phyloP scores from a whole-genome alignment of 2,888 invertebrate species.

The Xestobium rufovillosum region DNA sequence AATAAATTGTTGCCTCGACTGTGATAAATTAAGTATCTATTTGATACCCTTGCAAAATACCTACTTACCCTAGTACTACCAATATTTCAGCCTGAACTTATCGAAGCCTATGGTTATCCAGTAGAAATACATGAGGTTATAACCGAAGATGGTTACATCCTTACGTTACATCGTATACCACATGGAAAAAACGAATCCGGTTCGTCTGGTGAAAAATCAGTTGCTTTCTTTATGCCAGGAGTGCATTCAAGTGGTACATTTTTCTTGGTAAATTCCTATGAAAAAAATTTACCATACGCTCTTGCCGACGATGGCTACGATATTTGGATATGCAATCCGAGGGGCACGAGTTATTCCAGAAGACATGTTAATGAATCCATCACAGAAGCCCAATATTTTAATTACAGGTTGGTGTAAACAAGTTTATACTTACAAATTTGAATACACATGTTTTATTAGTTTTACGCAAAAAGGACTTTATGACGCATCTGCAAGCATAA shows the following conservation, averaged over 20 bases:
- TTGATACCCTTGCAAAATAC: too few species aligned
- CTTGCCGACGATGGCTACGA: conserved; percentile 63
- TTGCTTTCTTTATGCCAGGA: conserved; percentile 63
- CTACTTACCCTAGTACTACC: too few species aligned
- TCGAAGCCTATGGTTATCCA: conserved; percentile 55
- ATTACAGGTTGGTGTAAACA: too few species aligned
- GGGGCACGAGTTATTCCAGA: conserved; percentile 64
- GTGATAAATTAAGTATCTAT: too few species aligned
- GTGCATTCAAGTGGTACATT: conserved; percentile 65
- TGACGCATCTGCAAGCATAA: conserved; percentile 71
- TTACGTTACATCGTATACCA: conserved; percentile 66
- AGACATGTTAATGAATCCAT: too few species aligned
- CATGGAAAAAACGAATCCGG: conserved; percentile 38
- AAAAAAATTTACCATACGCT: conserved; percentile 49
- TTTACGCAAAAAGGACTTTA: too few species aligned
- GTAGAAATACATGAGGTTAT: conserved; percentile 53
- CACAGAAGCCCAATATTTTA: too few species aligned
- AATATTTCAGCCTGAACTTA: conserved; percentile 42
- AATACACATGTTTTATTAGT: too few species aligned
- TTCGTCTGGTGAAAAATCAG: conserved; percentile 44
- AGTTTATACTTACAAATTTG: too few species aligned
- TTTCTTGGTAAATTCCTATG: conserved; percentile 59
- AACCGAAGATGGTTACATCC: conserved; percentile 70
- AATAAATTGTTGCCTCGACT: too few species aligned
- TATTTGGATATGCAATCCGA: conserved; percentile 75